phyloP scores from a whole-genome alignment of 1,140 invertebrate genomes.

The Sinella curviseta region DNA sequence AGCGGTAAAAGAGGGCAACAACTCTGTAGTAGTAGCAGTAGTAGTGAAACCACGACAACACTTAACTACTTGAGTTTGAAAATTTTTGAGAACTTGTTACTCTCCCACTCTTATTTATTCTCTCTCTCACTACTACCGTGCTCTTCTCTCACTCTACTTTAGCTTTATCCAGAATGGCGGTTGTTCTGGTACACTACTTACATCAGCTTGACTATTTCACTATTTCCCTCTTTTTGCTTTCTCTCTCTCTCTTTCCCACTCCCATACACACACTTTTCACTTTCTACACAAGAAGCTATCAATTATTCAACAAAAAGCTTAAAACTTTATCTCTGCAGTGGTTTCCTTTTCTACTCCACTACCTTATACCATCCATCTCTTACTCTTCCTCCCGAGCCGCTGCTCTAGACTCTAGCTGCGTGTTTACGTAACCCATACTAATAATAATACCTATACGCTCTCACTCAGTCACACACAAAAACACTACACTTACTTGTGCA shows the following conservation, averaged over 20 bases:
- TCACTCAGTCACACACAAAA: too few relatives aligned
- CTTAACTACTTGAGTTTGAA: not conserved
- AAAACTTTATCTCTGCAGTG: slow-evolving; percentile 7
- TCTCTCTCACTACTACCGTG: not conserved
- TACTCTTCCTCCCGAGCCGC: too few relatives aligned
- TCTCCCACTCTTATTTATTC: too few relatives aligned
- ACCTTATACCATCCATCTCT: not conserved
- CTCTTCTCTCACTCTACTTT: not conserved
- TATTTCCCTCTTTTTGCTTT: not conserved
- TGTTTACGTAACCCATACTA: too few relatives aligned
- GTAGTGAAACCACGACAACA: not conserved
- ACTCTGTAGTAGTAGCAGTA: too few relatives aligned
- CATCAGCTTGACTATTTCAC: not conserved
- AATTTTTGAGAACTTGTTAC: not conserved
- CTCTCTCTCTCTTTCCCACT: too few relatives aligned
- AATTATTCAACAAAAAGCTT: slow-evolving; percentile 17
- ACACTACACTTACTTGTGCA: too few relatives aligned
- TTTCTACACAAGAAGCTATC: not conserved
- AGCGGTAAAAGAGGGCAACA: not conserved
- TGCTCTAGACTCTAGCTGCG: too few relatives aligned
- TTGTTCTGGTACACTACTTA: too few relatives aligned
- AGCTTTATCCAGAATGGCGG: not conserved
- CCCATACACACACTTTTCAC: not conserved
- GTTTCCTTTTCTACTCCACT: not conserved
- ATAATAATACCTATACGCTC: too few relatives aligned